Evolutionary conservation across 1,140 invertebrate species (phyloP), one percentile per base, ranked within the genome.

Genomic region (Lerema accius): DNA sequence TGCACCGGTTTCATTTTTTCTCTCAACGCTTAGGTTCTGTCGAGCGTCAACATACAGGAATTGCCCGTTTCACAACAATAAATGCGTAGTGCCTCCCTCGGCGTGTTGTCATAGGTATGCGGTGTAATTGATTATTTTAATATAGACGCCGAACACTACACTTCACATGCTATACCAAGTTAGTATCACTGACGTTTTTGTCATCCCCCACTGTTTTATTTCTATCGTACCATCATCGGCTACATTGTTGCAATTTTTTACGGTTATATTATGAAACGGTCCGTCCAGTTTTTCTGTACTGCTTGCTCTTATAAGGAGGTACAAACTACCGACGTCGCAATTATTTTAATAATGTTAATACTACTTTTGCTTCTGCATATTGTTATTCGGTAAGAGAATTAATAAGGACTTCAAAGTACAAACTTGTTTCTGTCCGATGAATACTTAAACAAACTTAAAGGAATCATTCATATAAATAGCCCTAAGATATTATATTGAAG

Each of bases 301-400:
- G 14, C 40, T 13, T 9, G 40, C 17, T 43, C 40, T 56, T 56
- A 56, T 56, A 56, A 56, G 53, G 53, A 13, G 53, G 11, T 43
- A 32, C 39, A 32, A 56, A 40, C 40, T 43, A 43, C 28, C 39
- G 53, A 56, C 53, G 39, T 11, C 40, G 40, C 53, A 56, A 56
- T 56, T 56, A 56, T 45, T 56, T 56, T 42, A 55, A 55, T 55
- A 55, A 55, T 55, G 51, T 42, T 55, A 55, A 55, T 55, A 15
- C 39, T 39, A 17, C 51, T 55, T 55, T 42, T 55, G 35, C 49
- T 51, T 28, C 37, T 51, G 51, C 51, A 55, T 55, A 55, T 42
- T 55, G 51, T 42, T 40, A 42, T 55, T 6, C 1, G 32, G 16
- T 42, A 28, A 42, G 37, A 55, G 42, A 55, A 23, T 55, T 55